These are phyloP conservation scores for Argyresthia goedartella DNA, from an alignment of 2,888 invertebrate genomes.

Conservation along the genomic window DNA sequence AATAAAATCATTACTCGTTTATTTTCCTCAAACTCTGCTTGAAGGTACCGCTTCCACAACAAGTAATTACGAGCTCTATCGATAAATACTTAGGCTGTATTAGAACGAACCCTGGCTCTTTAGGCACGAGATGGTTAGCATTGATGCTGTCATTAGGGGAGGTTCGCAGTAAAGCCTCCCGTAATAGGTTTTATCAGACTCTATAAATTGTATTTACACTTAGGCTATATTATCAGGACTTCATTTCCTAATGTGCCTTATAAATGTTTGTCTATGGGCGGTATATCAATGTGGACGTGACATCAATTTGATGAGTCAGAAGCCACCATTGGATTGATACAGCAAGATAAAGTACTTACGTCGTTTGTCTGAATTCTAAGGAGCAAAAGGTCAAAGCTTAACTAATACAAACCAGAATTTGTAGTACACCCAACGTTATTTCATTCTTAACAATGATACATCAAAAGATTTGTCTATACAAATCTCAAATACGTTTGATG, in stretches of 20 bases:
- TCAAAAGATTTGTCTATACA: no score
- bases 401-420: no score
- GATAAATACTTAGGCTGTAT: neutral
- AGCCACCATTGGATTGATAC: neutral
- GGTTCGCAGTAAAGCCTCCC: constrained; percentile 52
- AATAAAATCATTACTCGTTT: no score
- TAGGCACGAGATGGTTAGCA: constrained; percentile 19
- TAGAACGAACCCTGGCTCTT: neutral
- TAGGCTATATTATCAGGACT: constrained; percentile 32
- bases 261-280: constrained; percentile 10
- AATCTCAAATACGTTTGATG: no score
- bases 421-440: no score
- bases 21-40: no score
- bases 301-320: neutral
- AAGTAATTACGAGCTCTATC: no score
- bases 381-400: no score
- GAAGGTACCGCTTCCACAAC: no score
- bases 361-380: no score
- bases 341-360: neutral
- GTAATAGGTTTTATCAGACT: constrained; percentile 60
- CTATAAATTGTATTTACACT: constrained; percentile 64
- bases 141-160: constrained; percentile 56
- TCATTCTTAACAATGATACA: no score
- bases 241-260: constrained; percentile 34
- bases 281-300: neutral